Base-by-base conservation (phyloP, 2,113 vertebrate species). In the Eulemur rufifrons region DNA sequence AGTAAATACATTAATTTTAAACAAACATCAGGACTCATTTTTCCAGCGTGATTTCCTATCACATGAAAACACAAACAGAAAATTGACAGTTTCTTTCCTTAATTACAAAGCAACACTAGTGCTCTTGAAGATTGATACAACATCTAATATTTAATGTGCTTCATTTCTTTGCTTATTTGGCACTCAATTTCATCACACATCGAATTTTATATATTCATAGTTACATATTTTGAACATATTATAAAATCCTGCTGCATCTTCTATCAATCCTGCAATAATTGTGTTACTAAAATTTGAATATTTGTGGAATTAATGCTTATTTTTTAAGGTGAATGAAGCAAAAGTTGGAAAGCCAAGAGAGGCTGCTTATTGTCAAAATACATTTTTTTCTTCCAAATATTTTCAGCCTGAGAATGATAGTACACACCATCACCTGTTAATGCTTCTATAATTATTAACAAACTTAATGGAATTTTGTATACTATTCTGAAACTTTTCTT, bases 321-420 rank as follows among this genome's bases (percentile, higher is more conserved):
- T 88, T 54, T 73, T 83, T 91, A 94, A 86, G 4, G 10, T 50
- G 63, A 96, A 37, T 89, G 74, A 92, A 83, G 6, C 25, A 81
- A 34, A 82, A 52, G 4, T 59, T 78, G 8, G n/a, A 93, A 91
- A 92, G 4, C 2, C 37, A 92, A 25, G 29, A 68, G 80, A 88
- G 88, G 11, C 9, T 68, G 4, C 17, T 78, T 68, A 8, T 81
- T 85, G 8, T 84, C 29, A 88, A 93, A 61, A 76, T 61, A 54
- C 27, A 77, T 56, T 76, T 87, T 56, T 95, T 88, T 17, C 81
- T 93, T 56, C 37, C 37, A 71, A 13, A 59, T 89, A 85, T 89
- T 95, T 93, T 95, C 21, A 77, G 82, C 37, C 37, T 81, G 42
- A 94, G 15, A 74, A 52, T 64, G 89, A 89, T 52, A 89, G 42